phyloP scores from a whole-genome alignment of 2,888 invertebrate species.

The Drosophila meridionalis region DNA sequence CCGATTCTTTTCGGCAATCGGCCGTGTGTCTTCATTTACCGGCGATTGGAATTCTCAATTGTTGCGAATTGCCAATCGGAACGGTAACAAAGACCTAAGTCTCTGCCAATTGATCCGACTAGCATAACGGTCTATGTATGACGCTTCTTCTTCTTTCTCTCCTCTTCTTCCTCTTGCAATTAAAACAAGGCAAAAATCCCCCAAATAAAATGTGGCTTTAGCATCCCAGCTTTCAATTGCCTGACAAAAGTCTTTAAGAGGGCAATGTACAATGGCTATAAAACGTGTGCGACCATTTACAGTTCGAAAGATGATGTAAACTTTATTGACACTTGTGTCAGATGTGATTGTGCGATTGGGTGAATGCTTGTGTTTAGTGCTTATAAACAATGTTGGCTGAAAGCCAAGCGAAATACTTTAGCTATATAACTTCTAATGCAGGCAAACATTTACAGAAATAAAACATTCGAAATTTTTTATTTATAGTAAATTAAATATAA shows the following conservation, averaged over 20 bases:
- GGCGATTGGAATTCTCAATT: conserved; percentile 42
- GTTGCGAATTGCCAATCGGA: conserved; percentile 54
- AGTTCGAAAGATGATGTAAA: conserved; percentile 29
- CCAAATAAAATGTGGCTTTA: conserved; percentile 25
- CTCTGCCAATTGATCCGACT: conserved; percentile 33
- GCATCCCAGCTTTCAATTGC: conserved; percentile 12
- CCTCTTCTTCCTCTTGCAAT: conserved; percentile 29
- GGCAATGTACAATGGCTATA: conserved; percentile 46
- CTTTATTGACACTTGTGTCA: conserved; percentile 24
- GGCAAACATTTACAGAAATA: background rate
- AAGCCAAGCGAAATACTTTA: background rate
- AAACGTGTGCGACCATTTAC: conserved; percentile 15
- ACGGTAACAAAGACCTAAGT: conserved; percentile 48
- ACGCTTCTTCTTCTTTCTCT: background rate
- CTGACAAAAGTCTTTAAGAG: conserved; percentile 26
- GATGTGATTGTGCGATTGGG: conserved; percentile 6
- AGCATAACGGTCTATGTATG: conserved; percentile 39
- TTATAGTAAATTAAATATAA: too few species aligned
- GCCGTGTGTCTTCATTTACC: conserved; percentile 23
- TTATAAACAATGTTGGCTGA: background rate
- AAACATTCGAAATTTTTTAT: too few species aligned
- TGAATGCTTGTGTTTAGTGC: conserved; percentile 1
- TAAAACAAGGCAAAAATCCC: conserved; percentile 37
- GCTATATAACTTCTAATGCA: background rate
- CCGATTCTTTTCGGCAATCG: conserved; percentile 1